Evolutionary conservation across 1,140 invertebrate species (phyloP).

Genomic region (Meloidogyne hapla): DNA sequence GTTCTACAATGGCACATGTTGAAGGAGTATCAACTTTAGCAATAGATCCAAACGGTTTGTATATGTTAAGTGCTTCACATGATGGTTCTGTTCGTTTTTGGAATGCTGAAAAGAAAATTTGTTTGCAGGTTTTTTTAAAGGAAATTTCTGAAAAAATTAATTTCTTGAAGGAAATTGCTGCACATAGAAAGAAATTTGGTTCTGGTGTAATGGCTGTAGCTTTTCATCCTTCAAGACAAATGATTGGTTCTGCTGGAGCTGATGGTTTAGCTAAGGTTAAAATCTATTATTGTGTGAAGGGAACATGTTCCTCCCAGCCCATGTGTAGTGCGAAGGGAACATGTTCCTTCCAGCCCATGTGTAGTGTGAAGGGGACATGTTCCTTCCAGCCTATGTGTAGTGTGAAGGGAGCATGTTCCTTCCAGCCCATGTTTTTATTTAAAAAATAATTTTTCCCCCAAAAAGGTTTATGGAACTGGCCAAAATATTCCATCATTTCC

Average conservation of each 20-base stretch:
- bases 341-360: too few species aligned
- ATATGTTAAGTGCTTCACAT: constrained; percentile 94
- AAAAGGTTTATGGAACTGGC: neutral
- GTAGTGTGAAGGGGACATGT: too few species aligned
- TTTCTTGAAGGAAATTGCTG: constrained; percentile 89
- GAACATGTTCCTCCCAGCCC: too few species aligned
- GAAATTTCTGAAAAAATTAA: neutral
- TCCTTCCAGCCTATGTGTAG: too few species aligned
- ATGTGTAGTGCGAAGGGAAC: too few species aligned
- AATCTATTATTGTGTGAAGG: too few species aligned
- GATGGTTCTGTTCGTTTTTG: constrained; percentile 98
- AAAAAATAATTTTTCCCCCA: neutral
- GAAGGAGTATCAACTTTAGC: constrained; percentile 96
- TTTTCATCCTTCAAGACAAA: constrained; percentile 95
- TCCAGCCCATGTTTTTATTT: too few species aligned
- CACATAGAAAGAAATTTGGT: constrained; percentile 98
- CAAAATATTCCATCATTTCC: neutral
- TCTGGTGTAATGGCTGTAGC: constrained; percentile 98
- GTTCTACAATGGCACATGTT: constrained; percentile 96
- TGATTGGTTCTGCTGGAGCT: constrained; percentile 95
- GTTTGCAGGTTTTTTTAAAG: constrained; percentile 58
- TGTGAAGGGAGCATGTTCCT: too few species aligned
- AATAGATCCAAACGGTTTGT: constrained; percentile 94
- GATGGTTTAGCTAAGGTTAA: constrained; percentile 95
- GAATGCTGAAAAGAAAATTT: constrained; percentile 83